A percentile compares a stretch with the other conserved stretches of the same genome.
phyloP scores from a whole-genome alignment of 1,140 invertebrate species.

The Maniola jurtina region DNA sequence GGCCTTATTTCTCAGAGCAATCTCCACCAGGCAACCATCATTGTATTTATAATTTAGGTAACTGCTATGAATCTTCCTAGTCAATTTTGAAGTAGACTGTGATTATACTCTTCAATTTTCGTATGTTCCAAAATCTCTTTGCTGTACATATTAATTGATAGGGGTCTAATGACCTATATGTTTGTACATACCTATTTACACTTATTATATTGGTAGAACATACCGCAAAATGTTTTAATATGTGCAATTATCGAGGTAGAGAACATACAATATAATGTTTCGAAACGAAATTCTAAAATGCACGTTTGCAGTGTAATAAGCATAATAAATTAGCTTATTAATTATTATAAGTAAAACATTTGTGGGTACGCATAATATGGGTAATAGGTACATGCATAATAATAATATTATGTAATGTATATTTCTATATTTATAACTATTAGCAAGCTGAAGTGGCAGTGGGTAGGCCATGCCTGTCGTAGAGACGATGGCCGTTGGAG shows the following conservation, averaged over 20 bases:
- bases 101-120: too few species aligned
- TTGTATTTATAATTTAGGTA: too few species aligned
- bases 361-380: constrained; percentile 23
- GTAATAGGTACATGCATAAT: background rate
- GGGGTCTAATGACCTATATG: too few species aligned
- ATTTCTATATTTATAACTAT: background rate
- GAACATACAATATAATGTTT: constrained; percentile 33
- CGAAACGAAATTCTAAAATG: constrained; percentile 45
- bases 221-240: constrained; percentile 26
- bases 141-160: too few species aligned
- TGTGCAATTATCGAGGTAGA: constrained; percentile 22
- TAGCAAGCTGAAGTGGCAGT: too few species aligned
- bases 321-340: constrained; percentile 60
- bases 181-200: background rate
- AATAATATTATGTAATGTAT: background rate
- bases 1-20: too few species aligned
- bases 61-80: too few species aligned
- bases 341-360: constrained; percentile 49
- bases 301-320: constrained; percentile 41
- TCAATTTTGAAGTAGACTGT: too few species aligned
- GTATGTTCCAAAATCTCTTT: too few species aligned
- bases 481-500: too few species aligned
- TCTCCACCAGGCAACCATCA: too few species aligned
- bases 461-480: too few species aligned
- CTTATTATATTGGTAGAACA: constrained; percentile 21